Conservation (phyloP, 2,888 invertebrate genomes). For the Eupithecia tripunctaria region DNA sequence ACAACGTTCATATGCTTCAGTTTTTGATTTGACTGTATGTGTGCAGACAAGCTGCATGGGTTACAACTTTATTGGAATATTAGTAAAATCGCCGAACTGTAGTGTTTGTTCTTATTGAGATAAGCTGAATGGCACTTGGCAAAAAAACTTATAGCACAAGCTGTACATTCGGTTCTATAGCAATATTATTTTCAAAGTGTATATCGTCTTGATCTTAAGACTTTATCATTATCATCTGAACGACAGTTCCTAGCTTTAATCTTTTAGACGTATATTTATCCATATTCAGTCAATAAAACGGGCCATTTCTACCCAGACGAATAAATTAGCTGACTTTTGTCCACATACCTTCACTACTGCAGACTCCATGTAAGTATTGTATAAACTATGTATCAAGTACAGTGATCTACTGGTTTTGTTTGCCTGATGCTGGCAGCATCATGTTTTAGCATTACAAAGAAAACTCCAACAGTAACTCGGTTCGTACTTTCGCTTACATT, state of each 20-base stretch:
- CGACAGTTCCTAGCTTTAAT: neutral
- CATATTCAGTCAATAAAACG: neutral
- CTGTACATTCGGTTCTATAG: neutral
- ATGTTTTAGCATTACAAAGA: neutral
- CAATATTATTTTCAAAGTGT: neutral
- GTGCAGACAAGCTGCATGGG: too few species aligned
- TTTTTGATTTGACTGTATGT: too few species aligned
- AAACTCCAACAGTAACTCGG: too few species aligned
- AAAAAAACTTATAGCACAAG: neutral
- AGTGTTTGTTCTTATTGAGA: neutral
- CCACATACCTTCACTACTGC: neutral
- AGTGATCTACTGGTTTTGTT: too few species aligned
- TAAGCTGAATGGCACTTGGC: neutral
- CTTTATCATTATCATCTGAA: neutral
- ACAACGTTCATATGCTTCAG: too few species aligned
- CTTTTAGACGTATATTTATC: neutral
- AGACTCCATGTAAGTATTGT: neutral
- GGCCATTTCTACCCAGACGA: neutral
- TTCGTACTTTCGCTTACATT: too few species aligned
- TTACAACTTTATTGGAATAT: neutral
- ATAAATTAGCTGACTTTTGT: neutral
- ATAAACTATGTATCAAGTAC: neutral
- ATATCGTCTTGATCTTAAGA: too few species aligned
- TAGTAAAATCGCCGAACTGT: neutral
- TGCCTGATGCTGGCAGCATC: too few species aligned